These are phyloP conservation scores for Clunio marinus DNA, from an alignment of 2,888 invertebrate genomes.

Conservation along the genomic window DNA sequence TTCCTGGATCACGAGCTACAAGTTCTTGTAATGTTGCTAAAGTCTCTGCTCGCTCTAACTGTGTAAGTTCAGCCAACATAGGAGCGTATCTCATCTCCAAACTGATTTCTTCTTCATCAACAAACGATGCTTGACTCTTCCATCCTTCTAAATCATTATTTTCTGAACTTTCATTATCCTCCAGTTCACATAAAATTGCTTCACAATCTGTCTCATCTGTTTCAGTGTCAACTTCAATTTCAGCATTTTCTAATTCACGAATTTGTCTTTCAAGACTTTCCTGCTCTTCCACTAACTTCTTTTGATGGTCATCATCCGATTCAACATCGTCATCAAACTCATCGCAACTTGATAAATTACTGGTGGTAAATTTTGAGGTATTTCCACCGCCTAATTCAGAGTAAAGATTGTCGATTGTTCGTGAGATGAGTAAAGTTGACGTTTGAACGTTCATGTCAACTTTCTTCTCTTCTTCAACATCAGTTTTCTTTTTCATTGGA, in stretches of 20 bases:
- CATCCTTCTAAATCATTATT: constrained; percentile 44
- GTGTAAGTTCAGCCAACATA: constrained; percentile 68
- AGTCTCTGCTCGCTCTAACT: constrained; percentile 81
- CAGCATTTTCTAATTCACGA: constrained; percentile 66
- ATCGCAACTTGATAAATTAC: constrained; percentile 50
- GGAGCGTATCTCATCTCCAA: constrained; percentile 68
- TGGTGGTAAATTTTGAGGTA: constrained; percentile 48
- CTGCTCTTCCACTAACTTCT: constrained; percentile 71
- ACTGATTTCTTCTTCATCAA: constrained; percentile 52
- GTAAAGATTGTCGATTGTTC: constrained; percentile 50
- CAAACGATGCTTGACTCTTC: constrained; percentile 7
- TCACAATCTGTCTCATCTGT: constrained; percentile 66
- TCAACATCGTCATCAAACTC: constrained; percentile 56
- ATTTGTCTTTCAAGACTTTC: constrained; percentile 72
- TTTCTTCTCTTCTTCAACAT: constrained; percentile 43
- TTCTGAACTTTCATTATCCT: constrained; percentile 43
- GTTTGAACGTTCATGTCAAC: constrained; percentile 52
- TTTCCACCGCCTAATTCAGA: constrained; percentile 57
- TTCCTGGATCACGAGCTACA: constrained; percentile 83
- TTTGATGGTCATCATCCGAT: constrained; percentile 60
- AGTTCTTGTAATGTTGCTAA: constrained; percentile 71
- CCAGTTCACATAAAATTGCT: constrained; percentile 46
- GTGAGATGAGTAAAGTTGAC: constrained; percentile 49
- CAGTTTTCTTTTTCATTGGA: constrained; percentile 5
- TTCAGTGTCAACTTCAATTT: constrained; percentile 72